These are phyloP conservation scores for Nomada fucata DNA, from an alignment of 2,888 invertebrate genomes.

Conservation along the genomic window DNA sequence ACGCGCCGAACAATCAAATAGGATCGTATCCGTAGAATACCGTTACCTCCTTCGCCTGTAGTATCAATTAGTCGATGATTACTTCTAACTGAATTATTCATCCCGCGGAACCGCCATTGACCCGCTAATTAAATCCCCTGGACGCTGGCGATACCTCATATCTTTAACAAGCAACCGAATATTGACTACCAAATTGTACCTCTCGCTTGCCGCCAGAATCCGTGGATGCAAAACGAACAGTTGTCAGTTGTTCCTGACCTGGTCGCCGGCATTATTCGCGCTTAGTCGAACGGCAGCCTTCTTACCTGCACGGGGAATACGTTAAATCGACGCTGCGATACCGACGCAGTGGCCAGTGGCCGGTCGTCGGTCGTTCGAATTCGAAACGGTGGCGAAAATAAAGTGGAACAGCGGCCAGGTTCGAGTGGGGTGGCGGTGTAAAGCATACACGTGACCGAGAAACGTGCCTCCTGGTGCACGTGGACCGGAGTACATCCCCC, in stretches of 20 bases:
- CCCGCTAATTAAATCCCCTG: conserved; percentile 46
- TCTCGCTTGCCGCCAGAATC: not conserved
- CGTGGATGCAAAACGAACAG: not conserved
- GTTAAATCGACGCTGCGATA: not conserved
- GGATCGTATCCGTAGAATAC: conserved; percentile 14
- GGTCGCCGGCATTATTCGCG: not conserved
- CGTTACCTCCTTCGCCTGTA: conserved; percentile 31
- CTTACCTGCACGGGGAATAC: not conserved
- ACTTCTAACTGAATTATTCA: conserved; percentile 43
- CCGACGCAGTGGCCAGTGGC: not conserved
- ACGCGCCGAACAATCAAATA: not conserved
- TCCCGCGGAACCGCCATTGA: not conserved
- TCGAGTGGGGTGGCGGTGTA: conserved; percentile 33
- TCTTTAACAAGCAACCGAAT: conserved; percentile 32
- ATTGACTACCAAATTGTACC: conserved; percentile 31
- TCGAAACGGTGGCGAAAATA: conserved; percentile 27
- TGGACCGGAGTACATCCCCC: conserved; percentile 72
- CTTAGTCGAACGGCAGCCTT: conserved; percentile 1
- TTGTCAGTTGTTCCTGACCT: not conserved
- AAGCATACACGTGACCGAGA: conserved; percentile 78
- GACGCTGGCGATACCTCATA: not conserved
- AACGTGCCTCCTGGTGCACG: conserved; percentile 83
- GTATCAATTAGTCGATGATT: conserved; percentile 53
- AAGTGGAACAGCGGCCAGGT: conserved; percentile 32
- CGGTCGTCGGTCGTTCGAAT: conserved; percentile 12